These are phyloP conservation scores for Staurois parvus DNA, from an alignment of 2,797 vertebrate genomes.

Conservation along the genomic window DNA sequence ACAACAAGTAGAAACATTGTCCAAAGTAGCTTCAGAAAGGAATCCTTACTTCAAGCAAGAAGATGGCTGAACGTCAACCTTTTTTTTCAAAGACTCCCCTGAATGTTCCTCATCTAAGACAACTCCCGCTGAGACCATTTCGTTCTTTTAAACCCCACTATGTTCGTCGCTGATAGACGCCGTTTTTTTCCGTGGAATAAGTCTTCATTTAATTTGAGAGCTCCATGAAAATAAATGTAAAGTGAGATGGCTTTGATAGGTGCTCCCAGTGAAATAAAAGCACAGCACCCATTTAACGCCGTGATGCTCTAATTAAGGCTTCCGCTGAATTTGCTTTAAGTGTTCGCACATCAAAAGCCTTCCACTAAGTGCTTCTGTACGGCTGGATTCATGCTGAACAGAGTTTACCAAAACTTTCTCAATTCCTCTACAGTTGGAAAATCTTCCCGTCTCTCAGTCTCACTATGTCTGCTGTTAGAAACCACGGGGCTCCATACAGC, in stretches of 20 bases:
- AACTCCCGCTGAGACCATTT: constrained; percentile 54
- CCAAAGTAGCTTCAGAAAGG: no score
- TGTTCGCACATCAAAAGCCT: constrained; percentile 67
- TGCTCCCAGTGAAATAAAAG: constrained; percentile 63
- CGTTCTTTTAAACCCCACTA: constrained; percentile 37
- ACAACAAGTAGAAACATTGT: no score
- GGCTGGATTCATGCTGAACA: background rate
- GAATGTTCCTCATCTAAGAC: constrained; percentile 28
- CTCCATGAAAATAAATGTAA: constrained; percentile 64
- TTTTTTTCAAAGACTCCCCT: no score
- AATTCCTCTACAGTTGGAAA: background rate
- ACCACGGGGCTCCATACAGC: no score
- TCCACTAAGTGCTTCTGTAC: background rate
- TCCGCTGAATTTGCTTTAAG: constrained; percentile 70
- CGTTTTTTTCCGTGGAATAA: constrained; percentile 25
- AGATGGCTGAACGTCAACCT: no score
- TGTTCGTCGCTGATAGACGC: background rate
- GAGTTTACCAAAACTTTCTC: background rate
- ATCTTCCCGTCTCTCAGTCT: no score
- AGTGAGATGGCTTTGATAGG: constrained; percentile 63
- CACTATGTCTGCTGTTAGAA: no score
- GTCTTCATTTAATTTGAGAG: constrained; percentile 50
- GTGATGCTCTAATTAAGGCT: constrained; percentile 70
- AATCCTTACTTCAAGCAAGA: no score
- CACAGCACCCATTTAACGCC: constrained; percentile 63